Evolutionary conservation across 1,140 invertebrate species (phyloP), one percentile per base, ranked within the genome.

Genomic region (Formica selysi): DNA sequence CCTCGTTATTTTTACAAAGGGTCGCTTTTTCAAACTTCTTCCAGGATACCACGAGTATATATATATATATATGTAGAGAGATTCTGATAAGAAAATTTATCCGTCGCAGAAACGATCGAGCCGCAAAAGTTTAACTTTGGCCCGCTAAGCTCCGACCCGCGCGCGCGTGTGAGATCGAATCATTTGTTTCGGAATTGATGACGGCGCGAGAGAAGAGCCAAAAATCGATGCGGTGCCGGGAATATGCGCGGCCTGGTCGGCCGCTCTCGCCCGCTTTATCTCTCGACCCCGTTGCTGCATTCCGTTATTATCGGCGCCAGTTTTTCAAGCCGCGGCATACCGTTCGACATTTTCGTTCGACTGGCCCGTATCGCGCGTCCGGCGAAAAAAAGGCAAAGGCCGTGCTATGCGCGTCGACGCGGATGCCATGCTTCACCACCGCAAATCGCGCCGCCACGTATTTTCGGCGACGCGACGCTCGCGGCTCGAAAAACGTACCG

Each of bases 251-350:
- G 71, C 76, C 80, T 26, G 74, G 51, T 78, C 67, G 86, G 41
- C 81, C 80, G 36, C 32, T 32, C 29, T 44, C 70, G 70, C 38
- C 54, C 64, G 70, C 74, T 90, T 90, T 90, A 90, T 90, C 88
- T 90, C 88, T 87, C 67, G 76, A 41, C 36, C 44, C 48, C 62
- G 76, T 54, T 74, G 74, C 80, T 68, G 79, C 85, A 65, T 89
- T 85, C 65, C 76, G 86, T 90, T 90, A 90, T 89, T 90, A 89
- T 89, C 89, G 73, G 70, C 48, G 57, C 38, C 81, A 85, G 89
- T 89, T 89, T 89, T 90, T 90, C 86, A 80, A 89, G 86, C 70
- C 74, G 64, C 68, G 84, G 38, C n/a, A 32, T 59, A 79, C 61
- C 54, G 78, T 87, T 87, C 73, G 68, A 85, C 67, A 76, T 73